Evolutionary conservation across 1,140 invertebrate species (phyloP).

Genomic region (Odontomachus brunneus): DNA sequence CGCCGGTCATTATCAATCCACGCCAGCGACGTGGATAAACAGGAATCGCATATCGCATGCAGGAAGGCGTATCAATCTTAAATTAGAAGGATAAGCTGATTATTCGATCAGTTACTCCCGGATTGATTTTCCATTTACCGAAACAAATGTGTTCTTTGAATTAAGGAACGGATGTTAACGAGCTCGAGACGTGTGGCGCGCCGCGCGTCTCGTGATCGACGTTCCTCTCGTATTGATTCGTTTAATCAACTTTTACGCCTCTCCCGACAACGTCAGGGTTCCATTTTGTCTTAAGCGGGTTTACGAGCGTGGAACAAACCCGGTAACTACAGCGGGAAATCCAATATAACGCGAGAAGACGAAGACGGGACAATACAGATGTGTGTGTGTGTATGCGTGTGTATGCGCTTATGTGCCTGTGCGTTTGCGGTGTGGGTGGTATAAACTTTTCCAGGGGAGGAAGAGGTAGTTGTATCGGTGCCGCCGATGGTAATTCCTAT

Average conservation of each 20-base stretch:
- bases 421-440: not conserved
- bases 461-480: constrained; percentile 24
- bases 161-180: not conserved
- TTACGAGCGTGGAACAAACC: constrained; percentile 47
- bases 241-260: constrained; percentile 52
- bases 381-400: not conserved
- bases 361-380: constrained; percentile 36
- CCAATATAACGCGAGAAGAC: constrained; percentile 45
- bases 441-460: constrained; percentile 23
- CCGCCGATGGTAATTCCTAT: constrained; percentile 22
- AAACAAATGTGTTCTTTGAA: not conserved
- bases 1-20: no score
- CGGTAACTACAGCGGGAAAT: constrained; percentile 41
- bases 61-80: no score
- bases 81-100: no score
- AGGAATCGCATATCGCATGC: no score
- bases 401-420: no score
- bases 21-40: no score
- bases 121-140: no score
- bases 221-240: constrained; percentile 39
- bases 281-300: constrained; percentile 54
- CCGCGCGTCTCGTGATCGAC: constrained; percentile 11
- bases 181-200: not conserved
- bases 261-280: constrained; percentile 3
- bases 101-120: no score